A percentile compares a stretch with the other conserved stretches of the same genome.
These are phyloP conservation scores for Cyphotilapia sp. DNA, from an alignment of 2,113 vertebrate genomes.

Conservation along the genomic window DNA sequence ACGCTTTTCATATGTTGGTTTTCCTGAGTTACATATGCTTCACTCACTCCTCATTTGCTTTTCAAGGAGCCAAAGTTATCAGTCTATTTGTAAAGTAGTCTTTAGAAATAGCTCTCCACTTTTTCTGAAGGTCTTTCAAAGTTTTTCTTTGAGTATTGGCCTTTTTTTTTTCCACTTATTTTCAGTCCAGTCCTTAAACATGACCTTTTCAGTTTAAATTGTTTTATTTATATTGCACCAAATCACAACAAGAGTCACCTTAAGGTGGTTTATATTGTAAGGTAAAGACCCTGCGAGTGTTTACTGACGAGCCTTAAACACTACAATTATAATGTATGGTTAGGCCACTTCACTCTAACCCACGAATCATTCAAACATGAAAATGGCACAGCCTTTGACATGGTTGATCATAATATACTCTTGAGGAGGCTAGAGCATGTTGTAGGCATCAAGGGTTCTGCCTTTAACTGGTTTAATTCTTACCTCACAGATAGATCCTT, in stretches of 20 bases:
- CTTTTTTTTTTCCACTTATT: accelerated
- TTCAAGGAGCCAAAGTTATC: neutral
- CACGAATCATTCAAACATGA: neutral
- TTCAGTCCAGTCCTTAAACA: neutral
- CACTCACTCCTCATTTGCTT: neutral
- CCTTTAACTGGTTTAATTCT: no score
- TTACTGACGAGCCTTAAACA: neutral
- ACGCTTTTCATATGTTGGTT: neutral
- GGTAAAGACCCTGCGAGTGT: neutral
- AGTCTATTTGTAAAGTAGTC: neutral
- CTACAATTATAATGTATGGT: neutral
- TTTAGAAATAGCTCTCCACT: neutral
- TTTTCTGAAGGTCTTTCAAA: neutral
- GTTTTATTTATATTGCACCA: neutral
- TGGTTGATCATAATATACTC: no score
- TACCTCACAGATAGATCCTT: no score
- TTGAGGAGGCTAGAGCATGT: no score
- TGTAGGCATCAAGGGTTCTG: no score
- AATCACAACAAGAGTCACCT: neutral
- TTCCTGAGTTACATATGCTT: neutral
- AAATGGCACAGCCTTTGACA: neutral
- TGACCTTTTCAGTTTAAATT: neutral
- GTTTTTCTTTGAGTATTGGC: neutral
- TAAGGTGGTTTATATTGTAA: neutral
- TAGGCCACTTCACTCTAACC: neutral